phyloP scores from a whole-genome alignment of 1,140 invertebrate genomes.

The Tachypleus tridentatus region DNA sequence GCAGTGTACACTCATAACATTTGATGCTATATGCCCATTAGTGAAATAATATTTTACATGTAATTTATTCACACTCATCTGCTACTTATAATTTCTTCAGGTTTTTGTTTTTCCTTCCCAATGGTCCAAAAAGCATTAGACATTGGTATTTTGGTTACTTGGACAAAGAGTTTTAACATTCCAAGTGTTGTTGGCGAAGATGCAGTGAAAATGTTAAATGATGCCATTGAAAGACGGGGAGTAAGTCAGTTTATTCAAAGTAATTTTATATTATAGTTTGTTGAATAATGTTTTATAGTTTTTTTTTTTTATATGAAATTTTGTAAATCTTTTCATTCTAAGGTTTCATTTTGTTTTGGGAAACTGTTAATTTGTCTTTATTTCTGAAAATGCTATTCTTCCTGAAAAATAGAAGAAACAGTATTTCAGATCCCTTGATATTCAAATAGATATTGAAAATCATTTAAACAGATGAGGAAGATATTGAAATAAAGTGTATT shows the following conservation, averaged over 20 bases:
- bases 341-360: no score
- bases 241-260: conserved; percentile 13
- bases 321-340: no score
- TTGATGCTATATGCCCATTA: neutral
- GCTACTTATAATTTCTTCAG: conserved; percentile 25
- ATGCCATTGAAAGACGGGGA: conserved; percentile 47
- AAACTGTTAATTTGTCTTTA: no score
- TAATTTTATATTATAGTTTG: no score
- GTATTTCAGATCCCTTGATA: no score
- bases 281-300: no score
- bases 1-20: neutral
- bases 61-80: neutral
- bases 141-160: conserved; percentile 52
- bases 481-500: no score
- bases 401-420: no score
- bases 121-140: conserved; percentile 56
- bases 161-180: conserved; percentile 71
- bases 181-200: conserved; percentile 57
- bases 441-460: no score
- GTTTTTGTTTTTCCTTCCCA: conserved; percentile 75
- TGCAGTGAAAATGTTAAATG: conserved; percentile 51
- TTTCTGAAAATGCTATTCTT: no score
- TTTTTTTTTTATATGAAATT: no score
- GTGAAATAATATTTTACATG: neutral
- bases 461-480: no score